Percentiles rank a stretch among this genome's conserved stretches.
These are phyloP conservation scores for Hippocampus kuda DNA, from an alignment of 2,797 vertebrate genomes.

Conservation along the genomic window DNA sequence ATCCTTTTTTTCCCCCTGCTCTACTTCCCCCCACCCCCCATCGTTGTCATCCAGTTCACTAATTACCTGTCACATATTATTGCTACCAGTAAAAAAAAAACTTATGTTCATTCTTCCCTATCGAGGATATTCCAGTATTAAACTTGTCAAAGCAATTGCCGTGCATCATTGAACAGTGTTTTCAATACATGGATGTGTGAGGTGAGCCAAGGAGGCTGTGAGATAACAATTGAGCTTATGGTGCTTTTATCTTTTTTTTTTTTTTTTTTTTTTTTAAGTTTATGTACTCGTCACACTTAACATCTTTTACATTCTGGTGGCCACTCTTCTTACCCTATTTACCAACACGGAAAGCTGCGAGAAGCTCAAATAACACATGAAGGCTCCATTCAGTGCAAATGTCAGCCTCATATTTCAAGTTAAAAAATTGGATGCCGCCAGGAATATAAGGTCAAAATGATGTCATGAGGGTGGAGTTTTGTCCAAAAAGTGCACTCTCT, in stretches of 20 bases:
- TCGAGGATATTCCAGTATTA: constrained; percentile 25
- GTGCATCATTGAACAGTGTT: constrained; percentile 18
- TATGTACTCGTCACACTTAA: background rate
- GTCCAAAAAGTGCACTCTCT: background rate
- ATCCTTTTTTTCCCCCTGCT: background rate
- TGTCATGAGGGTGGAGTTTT: background rate
- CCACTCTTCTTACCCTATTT: background rate
- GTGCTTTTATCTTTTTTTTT: constrained; percentile 4
- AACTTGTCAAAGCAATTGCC: constrained; percentile 27
- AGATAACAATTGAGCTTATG: constrained; percentile 5
- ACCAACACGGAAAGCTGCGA: background rate
- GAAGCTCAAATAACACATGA: background rate
- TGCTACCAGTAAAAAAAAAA: constrained; percentile 25
- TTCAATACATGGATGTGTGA: constrained; percentile 19
- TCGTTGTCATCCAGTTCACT: constrained; percentile 29
- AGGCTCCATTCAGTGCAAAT: background rate
- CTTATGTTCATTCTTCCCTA: constrained; percentile 35
- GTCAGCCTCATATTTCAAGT: background rate
- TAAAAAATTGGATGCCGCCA: background rate
- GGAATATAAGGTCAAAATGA: background rate
- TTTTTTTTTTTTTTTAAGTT: constrained; percentile 6
- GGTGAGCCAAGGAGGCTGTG: background rate
- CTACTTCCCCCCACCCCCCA: background rate
- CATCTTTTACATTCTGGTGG: background rate
- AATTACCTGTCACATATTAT: constrained; percentile 54